Evolutionary conservation across 2,888 invertebrate species (phyloP).

Genomic region (Conistra vaccinii): DNA sequence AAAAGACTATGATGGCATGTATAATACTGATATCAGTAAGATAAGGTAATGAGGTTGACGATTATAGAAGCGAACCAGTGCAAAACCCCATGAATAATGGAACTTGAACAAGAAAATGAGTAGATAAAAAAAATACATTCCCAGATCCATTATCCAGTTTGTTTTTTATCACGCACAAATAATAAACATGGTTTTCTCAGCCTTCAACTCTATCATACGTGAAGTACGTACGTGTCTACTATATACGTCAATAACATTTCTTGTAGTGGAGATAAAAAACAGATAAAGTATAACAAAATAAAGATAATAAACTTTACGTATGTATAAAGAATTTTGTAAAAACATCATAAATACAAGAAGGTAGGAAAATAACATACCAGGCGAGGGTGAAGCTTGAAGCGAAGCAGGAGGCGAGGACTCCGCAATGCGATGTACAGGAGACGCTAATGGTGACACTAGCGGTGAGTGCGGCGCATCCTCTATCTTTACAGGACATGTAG

Average conservation of each 20-base stretch:
- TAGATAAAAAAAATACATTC: conserved; percentile 33
- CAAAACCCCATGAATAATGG: conserved; percentile 25
- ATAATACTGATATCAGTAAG: conserved; percentile 50
- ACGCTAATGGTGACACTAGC: conserved; percentile 82
- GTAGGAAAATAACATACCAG: conserved; percentile 78
- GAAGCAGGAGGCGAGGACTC: conserved; percentile 78
- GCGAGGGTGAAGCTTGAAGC: conserved; percentile 79
- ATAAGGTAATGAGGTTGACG: conserved; percentile 59
- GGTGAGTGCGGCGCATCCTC: conserved; percentile 80
- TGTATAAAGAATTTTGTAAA: conserved; percentile 50
- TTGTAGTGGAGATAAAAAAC: conserved; percentile 73
- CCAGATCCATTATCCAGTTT: conserved; percentile 24
- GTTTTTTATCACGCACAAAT: conserved; percentile 43
- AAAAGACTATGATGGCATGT: conserved; percentile 30
- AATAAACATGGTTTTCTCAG: conserved; percentile 36
- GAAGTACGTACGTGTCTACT: conserved; percentile 46
- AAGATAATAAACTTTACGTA: conserved; percentile 71
- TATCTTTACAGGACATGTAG: conserved; percentile 74
- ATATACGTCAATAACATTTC: conserved; percentile 70
- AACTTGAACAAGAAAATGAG: conserved; percentile 29
- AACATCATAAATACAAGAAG: conserved; percentile 35
- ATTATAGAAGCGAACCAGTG: conserved; percentile 44
- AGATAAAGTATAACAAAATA: conserved; percentile 77
- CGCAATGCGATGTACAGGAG: conserved; percentile 81
- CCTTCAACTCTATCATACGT: conserved; percentile 34